These are phyloP conservation scores for Helicoverpa zea DNA, from an alignment of 1,140 invertebrate genomes.

Conservation along the genomic window DNA sequence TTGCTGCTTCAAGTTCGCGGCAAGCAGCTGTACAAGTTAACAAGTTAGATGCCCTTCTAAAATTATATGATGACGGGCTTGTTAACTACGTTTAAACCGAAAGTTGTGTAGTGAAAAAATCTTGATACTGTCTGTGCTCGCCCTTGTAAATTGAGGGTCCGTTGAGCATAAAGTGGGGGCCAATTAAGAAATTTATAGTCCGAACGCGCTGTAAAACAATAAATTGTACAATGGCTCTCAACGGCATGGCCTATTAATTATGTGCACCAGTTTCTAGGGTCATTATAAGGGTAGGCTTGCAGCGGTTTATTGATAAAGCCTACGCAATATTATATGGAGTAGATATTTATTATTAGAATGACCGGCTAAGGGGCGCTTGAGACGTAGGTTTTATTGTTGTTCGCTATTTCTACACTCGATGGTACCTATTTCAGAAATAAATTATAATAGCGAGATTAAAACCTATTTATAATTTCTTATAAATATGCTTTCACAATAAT, in stretches of 20 bases:
- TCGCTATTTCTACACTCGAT: background rate
- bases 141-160: constrained; percentile 80
- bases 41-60: constrained; percentile 60
- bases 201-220: constrained; percentile 83
- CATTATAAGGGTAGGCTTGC: constrained; percentile 50
- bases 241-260: constrained; percentile 78
- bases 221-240: constrained; percentile 79
- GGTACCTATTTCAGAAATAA: background rate
- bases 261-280: constrained; percentile 62
- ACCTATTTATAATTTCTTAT: no score
- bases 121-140: constrained; percentile 70
- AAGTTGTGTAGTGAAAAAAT: constrained; percentile 58
- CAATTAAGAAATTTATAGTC: constrained; percentile 84
- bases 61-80: constrained; percentile 75
- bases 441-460: background rate
- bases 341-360: constrained; percentile 31
- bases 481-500: no score
- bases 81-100: constrained; percentile 60
- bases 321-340: constrained; percentile 29
- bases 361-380: background rate
- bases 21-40: constrained; percentile 47
- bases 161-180: constrained; percentile 76
- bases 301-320: constrained; percentile 45
- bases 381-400: constrained; percentile 10
- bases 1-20: constrained; percentile 68